Evolutionary conservation across 2,113 vertebrate genomes (phyloP), one percentile per base, ranked within the genome.

Genomic region (Proteles cristata): DNA sequence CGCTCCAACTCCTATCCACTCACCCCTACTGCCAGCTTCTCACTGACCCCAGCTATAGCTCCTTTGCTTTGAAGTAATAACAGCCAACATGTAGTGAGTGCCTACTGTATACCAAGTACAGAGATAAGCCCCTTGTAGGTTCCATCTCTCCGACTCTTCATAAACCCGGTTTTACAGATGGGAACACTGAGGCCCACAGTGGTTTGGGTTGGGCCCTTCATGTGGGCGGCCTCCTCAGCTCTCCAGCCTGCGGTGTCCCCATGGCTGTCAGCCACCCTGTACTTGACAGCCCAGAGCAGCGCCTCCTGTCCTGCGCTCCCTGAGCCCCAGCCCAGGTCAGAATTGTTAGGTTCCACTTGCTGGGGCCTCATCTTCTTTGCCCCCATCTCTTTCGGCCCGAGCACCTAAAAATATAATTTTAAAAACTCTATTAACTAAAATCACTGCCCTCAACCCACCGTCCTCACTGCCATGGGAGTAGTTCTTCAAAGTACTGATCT

Each of bases 31-130:
- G 31, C 63, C 43, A 0, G 2, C n/a, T 92, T 53, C 68, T 65
- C 43, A 17, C 73, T 39, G 25, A 35, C 48, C n/a, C 28, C 4
- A 12, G 4, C 17, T 31, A 16, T 19, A 61, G 35, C 81, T 7
- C 23, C 53, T 76, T 87, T 1, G 6, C 33, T 69, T 86, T n/a
- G 23, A 50, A 80, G 16, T 21, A 65, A 25, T 28, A 23, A 11
- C 4, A 12, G n/a, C 1, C 1, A 7, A 76, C 6, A n/a, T 1
- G 5, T 73, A 11, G 5, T 5, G 15, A 4, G 23, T 28, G 23
- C 15, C 43, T 48, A 2, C 23, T 21, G 33, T 25, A 11, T 45
- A 8, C 45, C 35, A 25, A 81, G 26, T 35, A 39, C n/a, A 23
- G 17, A 76, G 53, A n/a, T 6, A 21, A 33, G 11, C 0, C 0